Base-by-base conservation (phyloP, 1,140 invertebrate species). In the Drosophila sp. region DNA sequence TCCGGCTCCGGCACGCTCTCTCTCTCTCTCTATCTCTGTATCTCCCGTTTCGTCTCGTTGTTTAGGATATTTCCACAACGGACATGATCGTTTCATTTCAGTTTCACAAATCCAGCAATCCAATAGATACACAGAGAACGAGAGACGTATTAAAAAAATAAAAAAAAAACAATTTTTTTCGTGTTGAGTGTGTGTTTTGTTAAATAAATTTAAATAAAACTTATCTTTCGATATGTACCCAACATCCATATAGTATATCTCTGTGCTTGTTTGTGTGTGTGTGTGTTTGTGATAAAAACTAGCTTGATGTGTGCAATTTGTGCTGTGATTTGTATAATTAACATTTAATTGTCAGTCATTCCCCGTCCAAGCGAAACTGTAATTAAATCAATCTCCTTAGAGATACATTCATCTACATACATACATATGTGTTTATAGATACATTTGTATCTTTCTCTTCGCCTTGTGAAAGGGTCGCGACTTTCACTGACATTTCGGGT, bases 91-190 rank as follows among this genome's bases (percentile, higher is more conserved):
- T 86, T 91, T 91, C 90, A 90, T 91, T 91, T 91, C 84, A 91
- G 89, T 91, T 85, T 85, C 71, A 85, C 82, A 79, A 85, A 85
- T 87, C 84, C 84, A 86, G 79, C 83, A 77, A 91, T 89, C 83
- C 90, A 79, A 91, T 90, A 91, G 90, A 91, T 90, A 90, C 90
- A 91, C 80, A 91, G 82, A 78, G 76, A 86, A 76, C 79, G 61
- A 70, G 61, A 69, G 66, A 85, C 50, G 67, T 68, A 78, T 66
- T 70, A 76, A 83, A 54, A 64, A 76, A 23, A 66, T 54, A 44
- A 47, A 47, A 47, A 50, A 50, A 27, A 50, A 44, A 77, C 10
- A 44, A 65, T 82, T 87, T 87, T 17, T 84, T 70, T 79, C 62
- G 77, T 70, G 70, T 68, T 58, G 64, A 65, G 70, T 68, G 76